Evolutionary conservation across 1,140 invertebrate species (phyloP).

Genomic region (Colletes gigas): DNA sequence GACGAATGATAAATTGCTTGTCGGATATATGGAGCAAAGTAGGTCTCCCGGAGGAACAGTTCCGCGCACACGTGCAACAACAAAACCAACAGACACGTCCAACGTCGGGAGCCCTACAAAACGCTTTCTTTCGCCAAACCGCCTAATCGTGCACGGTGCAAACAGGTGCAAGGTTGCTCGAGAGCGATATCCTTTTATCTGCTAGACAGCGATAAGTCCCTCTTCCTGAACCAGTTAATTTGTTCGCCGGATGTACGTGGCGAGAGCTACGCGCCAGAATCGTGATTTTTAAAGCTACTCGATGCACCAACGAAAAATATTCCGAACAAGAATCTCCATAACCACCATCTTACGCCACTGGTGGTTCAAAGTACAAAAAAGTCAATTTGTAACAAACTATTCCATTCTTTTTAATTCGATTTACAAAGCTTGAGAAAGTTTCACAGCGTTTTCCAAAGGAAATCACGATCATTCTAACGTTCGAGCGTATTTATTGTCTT

Average conservation of each 20-base stretch:
- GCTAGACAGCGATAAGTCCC: slow-evolving; percentile 36
- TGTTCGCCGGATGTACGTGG: slow-evolving; percentile 9
- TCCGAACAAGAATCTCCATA: no score
- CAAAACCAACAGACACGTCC: neutral
- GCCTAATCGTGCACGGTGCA: slow-evolving; percentile 10
- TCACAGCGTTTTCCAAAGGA: no score
- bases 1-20: slow-evolving; percentile 46
- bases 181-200: slow-evolving; percentile 58
- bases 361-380: no score
- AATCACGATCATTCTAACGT: no score
- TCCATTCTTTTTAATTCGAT: no score
- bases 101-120: neutral
- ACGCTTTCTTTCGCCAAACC: slow-evolving; percentile 24
- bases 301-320: neutral
- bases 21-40: slow-evolving; percentile 28
- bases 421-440: no score
- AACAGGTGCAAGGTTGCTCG: slow-evolving; percentile 56
- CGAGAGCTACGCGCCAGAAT: neutral
- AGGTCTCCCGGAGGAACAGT: slow-evolving; percentile 19
- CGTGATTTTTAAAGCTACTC: neutral
- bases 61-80: slow-evolving; percentile 33
- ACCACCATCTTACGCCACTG: no score
- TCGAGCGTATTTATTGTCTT: no score
- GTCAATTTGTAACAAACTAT: no score
- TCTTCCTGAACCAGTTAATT: slow-evolving; percentile 47